Base-by-base conservation (phyloP, 1,140 invertebrate species). In the Drosophila nannoptera region DNA sequence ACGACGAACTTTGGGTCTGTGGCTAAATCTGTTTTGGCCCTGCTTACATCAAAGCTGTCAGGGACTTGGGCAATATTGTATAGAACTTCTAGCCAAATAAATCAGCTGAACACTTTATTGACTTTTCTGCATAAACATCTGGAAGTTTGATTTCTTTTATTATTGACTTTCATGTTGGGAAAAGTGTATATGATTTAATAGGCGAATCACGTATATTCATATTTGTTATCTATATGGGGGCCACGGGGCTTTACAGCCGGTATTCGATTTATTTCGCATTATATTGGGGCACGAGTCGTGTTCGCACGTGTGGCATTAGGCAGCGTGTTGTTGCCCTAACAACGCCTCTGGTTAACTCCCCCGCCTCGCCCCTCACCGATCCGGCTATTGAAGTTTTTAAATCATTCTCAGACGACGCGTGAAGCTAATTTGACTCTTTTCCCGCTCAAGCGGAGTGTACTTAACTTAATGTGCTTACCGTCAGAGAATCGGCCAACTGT, bases 1-100 rank as follows among this genome's bases (percentile, higher is more conserved):
- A 22, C 22, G 22, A 3, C 22, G 22, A 22, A 22, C 22, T 22
- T 22, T 11, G 14, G 12, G 31, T 35, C 9, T 32, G n/a, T 32
- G 14, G 31, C 31, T 29, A 35, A 2, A 58, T 31, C n/a, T 42
- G 32, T 54, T 33, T 22, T 3, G 22, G 40, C n/a, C 50, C 12
- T 53, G 35, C 36, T 42, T 68, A 38, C 29, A 62, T 62, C 35
- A 12, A 33, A 38, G 32, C 46, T 40, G 22, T 52, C n/a, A 45
- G n/a, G 29, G 33, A 36, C 35, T 40, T 45, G 14, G 16, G 14
- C 16, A 46, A 22, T 46, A 46, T 7, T 7, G 4, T n/a, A 31
- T n/a, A 59, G 2, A 40, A 59, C 48, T 31, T 32, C 9, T 12
- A 16, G 38, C 35, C 38, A 12, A 16, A 9, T 22, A 22, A 22